Evolutionary conservation across 2,113 vertebrate genomes (phyloP).

Genomic region (Salvator merianae): DNA sequence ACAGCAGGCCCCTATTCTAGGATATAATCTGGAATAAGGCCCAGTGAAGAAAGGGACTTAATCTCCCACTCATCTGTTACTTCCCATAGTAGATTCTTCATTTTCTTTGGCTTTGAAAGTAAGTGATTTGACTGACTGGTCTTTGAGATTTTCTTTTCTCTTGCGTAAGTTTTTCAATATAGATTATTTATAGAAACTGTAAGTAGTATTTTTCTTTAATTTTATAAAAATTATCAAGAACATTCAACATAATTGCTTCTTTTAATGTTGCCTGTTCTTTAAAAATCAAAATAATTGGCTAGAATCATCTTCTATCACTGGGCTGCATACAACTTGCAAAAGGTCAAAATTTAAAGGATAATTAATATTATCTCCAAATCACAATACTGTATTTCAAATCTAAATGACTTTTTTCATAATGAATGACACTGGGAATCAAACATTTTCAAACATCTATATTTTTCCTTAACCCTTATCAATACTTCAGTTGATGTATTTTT

Average conservation of each 20-base stretch:
- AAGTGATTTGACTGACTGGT: not conserved
- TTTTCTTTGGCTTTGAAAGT: not conserved
- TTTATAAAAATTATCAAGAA: not conserved
- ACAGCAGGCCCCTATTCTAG: no score
- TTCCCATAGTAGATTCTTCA: not conserved
- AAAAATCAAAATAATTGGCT: not conserved
- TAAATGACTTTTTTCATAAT: no score
- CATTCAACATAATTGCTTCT: no score
- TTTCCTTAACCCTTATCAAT: not conserved
- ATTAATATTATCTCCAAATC: not conserved
- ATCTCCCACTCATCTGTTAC: not conserved
- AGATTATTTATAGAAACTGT: not conserved
- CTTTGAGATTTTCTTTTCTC: not conserved
- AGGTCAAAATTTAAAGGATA: no score
- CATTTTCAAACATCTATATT: no score
- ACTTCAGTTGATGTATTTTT: no score
- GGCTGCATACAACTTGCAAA: no score
- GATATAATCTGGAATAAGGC: no score
- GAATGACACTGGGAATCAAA: not conserved
- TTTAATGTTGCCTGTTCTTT: not conserved
- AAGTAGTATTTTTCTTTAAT: not conserved
- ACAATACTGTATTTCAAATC: not conserved
- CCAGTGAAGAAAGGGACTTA: no score
- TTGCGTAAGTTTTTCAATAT: not conserved
- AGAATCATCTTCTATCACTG: not conserved